Base-by-base conservation (phyloP, 2,888 invertebrate genomes). In the Gryllus longicercus region DNA sequence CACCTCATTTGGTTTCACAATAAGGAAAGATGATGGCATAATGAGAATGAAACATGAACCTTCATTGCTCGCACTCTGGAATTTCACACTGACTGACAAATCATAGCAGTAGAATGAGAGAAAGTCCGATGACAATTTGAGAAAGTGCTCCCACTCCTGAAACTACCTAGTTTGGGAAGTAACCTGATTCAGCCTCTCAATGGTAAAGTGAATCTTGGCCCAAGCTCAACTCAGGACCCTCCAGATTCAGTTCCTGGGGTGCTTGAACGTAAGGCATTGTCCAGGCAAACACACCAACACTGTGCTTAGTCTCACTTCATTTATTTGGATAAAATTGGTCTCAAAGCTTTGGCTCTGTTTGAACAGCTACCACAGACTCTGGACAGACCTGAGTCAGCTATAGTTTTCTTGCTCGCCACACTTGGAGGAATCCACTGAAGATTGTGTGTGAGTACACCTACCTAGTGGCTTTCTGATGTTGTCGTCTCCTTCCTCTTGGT, bases 401-500 rank as follows among this genome's bases (percentile, higher is more conserved):
- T 63, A 16, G 63, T 63, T 63, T 38, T 63, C 63, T 18, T 63
- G n/a, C n/a, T 63, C 5, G 63, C n/a, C 63, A 63, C 63, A 63
- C 63, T 38, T 8, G 8, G 8, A 38, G 38, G 38, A 38, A 38
- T 38, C 38, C 38, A 38, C 38, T 38, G 38, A 38, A 38, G 38
- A 38, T 63, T 63, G 63, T 63, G n/a, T 11, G 3, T 63, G 51
- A 51, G 79, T 51, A 84, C 85, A 87, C 90, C 89, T 89, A 90
- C 90, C 90, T 86, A 90, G 86, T 84, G 89, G 89, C 86, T 90
- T 90, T 89, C 89, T 88, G 87, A 90, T 88, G 88, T 87, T 87
- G 86, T 86, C 87, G 83, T 87, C 85, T 84, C 86, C 86, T 83
- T 87, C 87, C 85, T 87, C 87, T 85, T 87, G 87, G 85, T 87